Evolutionary conservation across 1,140 invertebrate genomes (phyloP).

Genomic region (Aethina tumida): DNA sequence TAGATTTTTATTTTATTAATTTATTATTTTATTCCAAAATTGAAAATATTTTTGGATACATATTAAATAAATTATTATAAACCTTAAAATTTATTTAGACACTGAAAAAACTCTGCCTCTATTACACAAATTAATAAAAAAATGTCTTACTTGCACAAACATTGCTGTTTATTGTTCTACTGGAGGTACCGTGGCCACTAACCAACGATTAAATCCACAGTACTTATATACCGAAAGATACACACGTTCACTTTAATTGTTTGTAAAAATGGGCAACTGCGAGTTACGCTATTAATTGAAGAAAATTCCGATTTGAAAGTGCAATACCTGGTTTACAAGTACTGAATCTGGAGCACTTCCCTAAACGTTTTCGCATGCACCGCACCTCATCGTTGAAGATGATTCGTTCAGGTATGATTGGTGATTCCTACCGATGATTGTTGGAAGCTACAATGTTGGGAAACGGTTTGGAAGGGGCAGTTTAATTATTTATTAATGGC

Average conservation of each 20-base stretch:
- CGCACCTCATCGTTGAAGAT: no score
- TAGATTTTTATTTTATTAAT: no score
- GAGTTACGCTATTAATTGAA: conserved; percentile 10
- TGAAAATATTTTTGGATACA: no score
- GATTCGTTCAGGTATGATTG: no score
- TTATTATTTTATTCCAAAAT: no score
- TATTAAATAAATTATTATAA: no score
- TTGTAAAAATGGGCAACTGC: conserved; percentile 5
- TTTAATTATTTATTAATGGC: no score
- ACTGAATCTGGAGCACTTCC: conserved; percentile 3
- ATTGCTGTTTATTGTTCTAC: neutral
- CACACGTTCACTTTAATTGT: conserved; percentile 10
- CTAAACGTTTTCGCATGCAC: neutral
- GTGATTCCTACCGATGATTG: no score
- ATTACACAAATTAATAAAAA: neutral
- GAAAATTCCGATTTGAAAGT: conserved; percentile 13
- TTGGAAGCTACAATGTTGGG: no score
- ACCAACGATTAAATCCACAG: neutral
- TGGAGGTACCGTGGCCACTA: neutral
- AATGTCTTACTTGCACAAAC: neutral
- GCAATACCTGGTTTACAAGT: conserved; percentile 3
- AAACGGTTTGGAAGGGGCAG: no score
- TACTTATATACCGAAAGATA: conserved; percentile 1
- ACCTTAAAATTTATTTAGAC: no score
- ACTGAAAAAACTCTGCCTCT: no score